Percentiles rank a stretch among this genome's conserved stretches.
phyloP scores from a whole-genome alignment of 2,113 vertebrate species.

The Neodontobutis hainanensis region DNA sequence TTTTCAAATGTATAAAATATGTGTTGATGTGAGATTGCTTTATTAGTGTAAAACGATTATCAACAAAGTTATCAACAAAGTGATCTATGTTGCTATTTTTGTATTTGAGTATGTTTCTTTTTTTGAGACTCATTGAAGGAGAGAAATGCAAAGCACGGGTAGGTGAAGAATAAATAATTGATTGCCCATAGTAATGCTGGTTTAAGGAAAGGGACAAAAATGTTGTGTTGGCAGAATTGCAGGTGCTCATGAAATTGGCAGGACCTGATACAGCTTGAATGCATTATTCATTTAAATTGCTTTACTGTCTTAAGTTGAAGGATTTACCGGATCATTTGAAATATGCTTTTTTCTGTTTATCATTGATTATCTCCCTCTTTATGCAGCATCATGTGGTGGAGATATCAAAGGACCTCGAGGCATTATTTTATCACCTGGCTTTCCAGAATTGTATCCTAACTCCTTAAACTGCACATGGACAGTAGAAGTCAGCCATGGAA shows the following conservation, averaged over 20 bases:
- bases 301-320: constrained; percentile 60
- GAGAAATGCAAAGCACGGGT: constrained; percentile 31
- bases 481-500: constrained; percentile 80
- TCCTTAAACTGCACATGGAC: constrained; percentile 97
- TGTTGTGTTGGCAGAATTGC: constrained; percentile 60
- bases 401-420: constrained; percentile 90
- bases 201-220: constrained; percentile 30
- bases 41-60: too few relatives aligned
- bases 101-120: constrained; percentile 29
- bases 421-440: constrained; percentile 94
- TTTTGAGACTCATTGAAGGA: constrained; percentile 37
- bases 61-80: too few relatives aligned
- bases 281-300: constrained; percentile 65
- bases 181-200: constrained; percentile 33
- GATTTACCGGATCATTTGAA: constrained; percentile 70
- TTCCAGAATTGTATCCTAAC: constrained; percentile 94
- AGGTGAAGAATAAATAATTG: constrained; percentile 54
- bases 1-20: too few relatives aligned
- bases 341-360: constrained; percentile 44
- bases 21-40: too few relatives aligned
- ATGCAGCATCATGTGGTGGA: constrained; percentile 92
- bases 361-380: constrained; percentile 56
- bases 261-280: constrained; percentile 57
- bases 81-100: too few relatives aligned
- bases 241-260: constrained; percentile 63